phyloP scores from a whole-genome alignment of 2,113 vertebrate genomes.

The Chloropsis cyanopogon region DNA sequence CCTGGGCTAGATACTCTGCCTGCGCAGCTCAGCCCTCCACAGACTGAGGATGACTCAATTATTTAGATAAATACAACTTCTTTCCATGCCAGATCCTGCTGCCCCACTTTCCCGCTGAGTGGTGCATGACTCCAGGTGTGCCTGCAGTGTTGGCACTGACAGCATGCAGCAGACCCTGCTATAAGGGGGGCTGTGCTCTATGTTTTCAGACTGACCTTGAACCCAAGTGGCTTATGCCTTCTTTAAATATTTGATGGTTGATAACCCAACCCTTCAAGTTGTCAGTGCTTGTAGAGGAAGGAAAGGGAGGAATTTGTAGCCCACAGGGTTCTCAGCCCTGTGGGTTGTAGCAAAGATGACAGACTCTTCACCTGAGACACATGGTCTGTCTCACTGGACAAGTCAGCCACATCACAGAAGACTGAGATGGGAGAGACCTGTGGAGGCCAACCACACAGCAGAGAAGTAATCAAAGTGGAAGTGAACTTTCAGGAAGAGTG shows the following conservation, averaged over 20 bases:
- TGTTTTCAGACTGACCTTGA: background rate
- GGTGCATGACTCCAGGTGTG: background rate
- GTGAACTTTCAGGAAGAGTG: background rate
- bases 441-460: background rate
- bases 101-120: background rate
- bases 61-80: background rate
- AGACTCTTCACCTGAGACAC: background rate
- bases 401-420: background rate
- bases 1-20: background rate
- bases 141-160: background rate
- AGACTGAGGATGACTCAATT: background rate
- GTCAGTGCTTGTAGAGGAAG: background rate
- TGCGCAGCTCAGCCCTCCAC: background rate
- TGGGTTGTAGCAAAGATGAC: background rate
- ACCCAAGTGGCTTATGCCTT: background rate
- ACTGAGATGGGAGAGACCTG: background rate
- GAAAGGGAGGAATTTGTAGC: background rate
- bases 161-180: background rate
- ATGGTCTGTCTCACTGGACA: background rate
- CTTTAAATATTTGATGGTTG: background rate
- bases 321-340: background rate
- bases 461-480: background rate
- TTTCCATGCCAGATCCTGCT: background rate
- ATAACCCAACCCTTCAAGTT: background rate
- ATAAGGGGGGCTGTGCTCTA: background rate